Evolutionary conservation across 2,113 vertebrate species (phyloP), one percentile per base, ranked within the genome.

Genomic region (Callipepla californica): DNA sequence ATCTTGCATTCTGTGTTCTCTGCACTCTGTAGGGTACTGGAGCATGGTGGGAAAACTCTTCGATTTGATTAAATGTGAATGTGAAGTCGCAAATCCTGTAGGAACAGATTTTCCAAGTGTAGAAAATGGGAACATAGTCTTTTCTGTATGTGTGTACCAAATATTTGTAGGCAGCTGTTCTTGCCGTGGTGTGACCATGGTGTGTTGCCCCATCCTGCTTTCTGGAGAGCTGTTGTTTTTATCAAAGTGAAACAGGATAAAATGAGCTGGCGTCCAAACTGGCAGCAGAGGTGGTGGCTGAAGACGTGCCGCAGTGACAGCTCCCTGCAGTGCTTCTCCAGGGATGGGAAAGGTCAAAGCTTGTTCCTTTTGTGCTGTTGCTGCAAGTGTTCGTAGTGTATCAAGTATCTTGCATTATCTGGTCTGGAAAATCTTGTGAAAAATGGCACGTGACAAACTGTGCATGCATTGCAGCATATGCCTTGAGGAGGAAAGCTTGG

Each of bases 381-480:
- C 34, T 53, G 40, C 44, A 63, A 19, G 42, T 74, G 36, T 9
- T 7, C 1, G 0, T 45, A 50, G 18, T 7, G 1, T 25, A 1
- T 38, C 28, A 1, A 28, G 14, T 45, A 4, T n/a, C 45, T 57
- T 11, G 22, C 14, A 1, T 4, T 66, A 18, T 57, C 51, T 58
- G 47, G 55, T 36, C 28, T 8, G 30, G 48, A 16, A 22, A 58
- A 15, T 50, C 34, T 50, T 5, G 8, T 67, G 75, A 14, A 45
- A 34, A 68, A 10, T 45, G 4, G 0, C 13, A 5, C 1, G 0
- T 59, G 45, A 30, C 30, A 59, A 25, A 25, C 32, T 5, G 1
- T 9, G 16, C 38, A 0, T 5, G 22, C 18, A 0, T 23, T 40
- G 42, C 74, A 65, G 25, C 42, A 2, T 1, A 0, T 3, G 36